A percentile compares a stretch with the other conserved stretches of the same genome.
phyloP scores from a whole-genome alignment of 2,113 vertebrate genomes.

The Phainopepla nitens region DNA sequence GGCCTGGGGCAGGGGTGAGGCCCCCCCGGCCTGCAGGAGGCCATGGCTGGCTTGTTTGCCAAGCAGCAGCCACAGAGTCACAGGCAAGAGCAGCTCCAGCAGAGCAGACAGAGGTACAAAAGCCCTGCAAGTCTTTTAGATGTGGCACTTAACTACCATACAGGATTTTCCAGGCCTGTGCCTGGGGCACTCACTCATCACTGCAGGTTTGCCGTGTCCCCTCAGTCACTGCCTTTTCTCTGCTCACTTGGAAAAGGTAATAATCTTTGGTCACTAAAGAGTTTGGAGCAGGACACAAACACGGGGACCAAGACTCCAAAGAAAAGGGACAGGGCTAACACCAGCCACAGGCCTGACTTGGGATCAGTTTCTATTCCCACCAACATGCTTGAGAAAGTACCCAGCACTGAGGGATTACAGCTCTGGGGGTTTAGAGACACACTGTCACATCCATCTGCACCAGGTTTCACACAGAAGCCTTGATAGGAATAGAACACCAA shows the following conservation, averaged over 20 bases:
- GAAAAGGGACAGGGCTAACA: not conserved
- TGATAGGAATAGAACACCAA: not conserved
- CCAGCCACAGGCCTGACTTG: not conserved
- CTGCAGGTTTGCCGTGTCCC: not conserved
- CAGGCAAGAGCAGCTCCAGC: not conserved
- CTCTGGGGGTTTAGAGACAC: not conserved
- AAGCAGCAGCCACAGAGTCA: rapidly evolving
- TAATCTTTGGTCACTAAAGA: not conserved
- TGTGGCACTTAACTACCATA: rapidly evolving
- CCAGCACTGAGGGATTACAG: not conserved
- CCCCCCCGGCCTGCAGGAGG: not conserved
- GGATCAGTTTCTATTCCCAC: not conserved
- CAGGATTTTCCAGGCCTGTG: not conserved
- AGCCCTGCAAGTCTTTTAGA: not conserved
- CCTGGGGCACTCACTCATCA: not conserved
- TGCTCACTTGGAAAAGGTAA: not conserved
- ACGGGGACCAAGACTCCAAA: not conserved
- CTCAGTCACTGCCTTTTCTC: not conserved
- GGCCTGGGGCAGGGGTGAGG: not conserved
- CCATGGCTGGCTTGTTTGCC: not conserved
- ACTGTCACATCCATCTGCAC: not conserved
- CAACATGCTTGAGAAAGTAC: not conserved
- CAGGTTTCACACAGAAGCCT: not conserved
- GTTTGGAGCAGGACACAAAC: not conserved
- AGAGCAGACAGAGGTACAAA: not conserved